Percentiles rank a stretch among this genome's conserved stretches.
Conservation (phyloP, 2,888 invertebrate genomes). For the Aporophyla lueneburgensis region DNA sequence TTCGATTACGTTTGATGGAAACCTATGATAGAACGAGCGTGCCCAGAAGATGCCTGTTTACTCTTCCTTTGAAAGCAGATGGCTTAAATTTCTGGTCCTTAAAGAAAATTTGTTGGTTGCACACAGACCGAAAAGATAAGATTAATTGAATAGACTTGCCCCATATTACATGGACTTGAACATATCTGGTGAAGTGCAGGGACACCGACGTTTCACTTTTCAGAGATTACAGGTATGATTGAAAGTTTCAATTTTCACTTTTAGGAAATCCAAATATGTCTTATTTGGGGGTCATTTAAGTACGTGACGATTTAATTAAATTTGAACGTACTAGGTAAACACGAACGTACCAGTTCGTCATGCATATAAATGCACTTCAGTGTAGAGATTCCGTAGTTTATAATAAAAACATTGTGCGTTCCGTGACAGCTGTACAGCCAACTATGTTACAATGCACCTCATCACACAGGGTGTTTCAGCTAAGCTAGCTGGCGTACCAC, state of each 20-base stretch:
- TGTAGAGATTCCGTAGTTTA: constrained; percentile 9
- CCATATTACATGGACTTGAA: neutral
- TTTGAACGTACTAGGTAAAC: too few relatives aligned
- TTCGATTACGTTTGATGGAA: too few relatives aligned
- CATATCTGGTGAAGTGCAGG: neutral
- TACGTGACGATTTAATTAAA: neutral
- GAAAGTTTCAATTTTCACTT: too few relatives aligned
- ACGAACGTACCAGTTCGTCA: neutral
- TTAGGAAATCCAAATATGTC: neutral
- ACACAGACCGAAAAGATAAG: neutral
- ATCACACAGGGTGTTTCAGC: constrained; percentile 4
- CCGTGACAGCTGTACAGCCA: neutral
- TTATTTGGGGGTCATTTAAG: neutral
- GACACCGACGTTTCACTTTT: neutral
- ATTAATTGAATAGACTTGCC: neutral
- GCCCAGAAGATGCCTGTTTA: too few relatives aligned
- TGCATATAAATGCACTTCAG: neutral
- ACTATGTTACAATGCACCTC: neutral
- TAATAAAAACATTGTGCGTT: constrained; percentile 32
- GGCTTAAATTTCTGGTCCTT: neutral
- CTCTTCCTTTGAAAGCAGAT: too few relatives aligned
- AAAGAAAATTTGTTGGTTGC: neutral
- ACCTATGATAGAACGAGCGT: too few relatives aligned
- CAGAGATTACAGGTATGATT: too few relatives aligned
- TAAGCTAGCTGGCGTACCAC: neutral